Base-by-base conservation (phyloP, 2,113 vertebrate species). In the Galbula dea region DNA sequence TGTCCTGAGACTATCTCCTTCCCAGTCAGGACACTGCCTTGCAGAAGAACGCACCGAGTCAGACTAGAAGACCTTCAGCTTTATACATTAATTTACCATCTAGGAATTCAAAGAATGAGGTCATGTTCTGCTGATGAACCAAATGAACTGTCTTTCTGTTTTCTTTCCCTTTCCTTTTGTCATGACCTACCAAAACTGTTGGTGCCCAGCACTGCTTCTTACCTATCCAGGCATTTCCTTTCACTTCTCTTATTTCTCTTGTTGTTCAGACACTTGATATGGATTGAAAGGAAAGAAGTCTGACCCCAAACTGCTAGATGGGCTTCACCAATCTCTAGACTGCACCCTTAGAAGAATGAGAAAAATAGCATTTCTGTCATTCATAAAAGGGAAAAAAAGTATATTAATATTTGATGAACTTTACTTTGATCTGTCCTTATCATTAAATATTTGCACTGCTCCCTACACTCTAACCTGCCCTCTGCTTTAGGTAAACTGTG, bases 41-140 rank as follows among this genome's bases (percentile, higher is more conserved):
- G 10, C 20, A 37, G 23, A 80, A 76, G 12, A 85, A 69, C 15
- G 12, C 5, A 20, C 11, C 6, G 32, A 0, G 0, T 45, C 73
- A 83, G 8, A n/a, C n/a, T n/a, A n/a, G n/a, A n/a, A n/a, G 22
- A n/a, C 15, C 21, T 73, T 52, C 12, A 43, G 3, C 29, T 88
- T 62, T 66, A 58, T 18, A 32, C 61, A 94, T 43, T 17, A 52
- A 39, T 32, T 9, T n/a, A 9, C 23, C 57, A 14, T 46, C 66
- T 29, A 20, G 10, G 59, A 85, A 91, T 55, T 76, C 11, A 68
- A 72, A 63, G 1, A 49, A 29, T 51, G 48, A 39, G 12, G 7
- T 65, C 24, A 67, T 72, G 8, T 51, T 68, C 37, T 68, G 8
- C 22, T 73, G 14, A 21, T 48, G 15, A 18, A 5, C 9, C 37